Percentiles rank a stretch among this genome's conserved stretches.
phyloP scores from a whole-genome alignment of 1,140 invertebrate genomes.

The Chironomus striatipennis region DNA sequence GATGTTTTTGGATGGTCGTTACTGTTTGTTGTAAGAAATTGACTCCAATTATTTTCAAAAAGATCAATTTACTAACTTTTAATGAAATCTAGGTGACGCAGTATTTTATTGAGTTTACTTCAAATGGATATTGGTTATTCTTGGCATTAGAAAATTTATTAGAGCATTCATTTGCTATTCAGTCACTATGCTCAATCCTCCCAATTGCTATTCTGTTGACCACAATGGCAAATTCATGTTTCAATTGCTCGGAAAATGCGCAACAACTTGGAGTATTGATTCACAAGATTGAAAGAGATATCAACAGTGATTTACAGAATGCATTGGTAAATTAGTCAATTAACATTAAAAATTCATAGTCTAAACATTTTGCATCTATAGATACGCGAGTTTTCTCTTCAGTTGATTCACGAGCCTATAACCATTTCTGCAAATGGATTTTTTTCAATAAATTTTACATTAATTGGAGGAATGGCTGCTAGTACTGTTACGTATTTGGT shows the following conservation, averaged over 20 bases:
- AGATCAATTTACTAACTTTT: background rate
- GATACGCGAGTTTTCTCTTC: constrained; percentile 24
- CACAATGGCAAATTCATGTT: background rate
- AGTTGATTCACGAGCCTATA: constrained; percentile 24
- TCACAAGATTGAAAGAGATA: constrained; percentile 8
- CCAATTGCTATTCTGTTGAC: background rate
- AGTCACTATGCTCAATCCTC: background rate
- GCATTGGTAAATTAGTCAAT: background rate
- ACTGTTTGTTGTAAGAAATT: constrained; percentile 1
- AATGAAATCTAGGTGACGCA: background rate
- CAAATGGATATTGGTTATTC: constrained; percentile 25
- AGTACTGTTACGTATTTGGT: background rate
- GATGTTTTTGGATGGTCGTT: constrained; percentile 26
- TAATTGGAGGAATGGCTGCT: background rate
- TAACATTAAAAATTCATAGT: background rate
- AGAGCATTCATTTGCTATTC: background rate
- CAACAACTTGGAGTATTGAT: background rate
- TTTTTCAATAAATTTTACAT: constrained; percentile 19
- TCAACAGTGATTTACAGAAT: constrained; percentile 12
- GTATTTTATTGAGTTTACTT: constrained; percentile 24
- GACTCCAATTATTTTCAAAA: background rate
- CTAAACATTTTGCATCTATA: background rate
- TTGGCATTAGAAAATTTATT: constrained; percentile 24
- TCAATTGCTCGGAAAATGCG: background rate
- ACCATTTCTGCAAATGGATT: constrained; percentile 23